Evolutionary conservation across 2,888 invertebrate species (phyloP), one percentile per base, ranked within the genome.

Genomic region (Ennomos erosarius): DNA sequence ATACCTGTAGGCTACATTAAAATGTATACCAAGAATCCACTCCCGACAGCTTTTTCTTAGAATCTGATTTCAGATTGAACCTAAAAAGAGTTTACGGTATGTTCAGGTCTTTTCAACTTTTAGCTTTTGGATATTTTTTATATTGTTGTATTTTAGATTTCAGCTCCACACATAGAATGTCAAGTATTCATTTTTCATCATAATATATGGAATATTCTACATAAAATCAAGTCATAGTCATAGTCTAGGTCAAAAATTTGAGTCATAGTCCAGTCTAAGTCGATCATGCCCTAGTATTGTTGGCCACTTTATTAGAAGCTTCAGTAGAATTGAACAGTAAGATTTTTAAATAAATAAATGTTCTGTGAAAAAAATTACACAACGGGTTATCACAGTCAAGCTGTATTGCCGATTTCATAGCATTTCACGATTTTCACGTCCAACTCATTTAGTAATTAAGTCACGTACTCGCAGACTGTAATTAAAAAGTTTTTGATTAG

Each of bases 401-500:
- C 44, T 44, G 10, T 33, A 10, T n/a, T 9, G n/a, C 26, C 1
- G n/a, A 10, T 13, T 11, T 46, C 46, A 36, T 2, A 45, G 45
- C 26, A n/a, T n/a, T n/a, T n/a, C n/a, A n/a, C n/a, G 26, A 1
- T 6, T 46, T 56, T 46, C 37, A 44, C 37, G 49, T 54, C 53
- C 48, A 38, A 36, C 35, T 53, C 49, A 34, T 38, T 39, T 45
- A 47, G 53, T 58, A 39, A 44, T 40, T 51, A 51, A 45, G 16
- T 9, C 39, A 50, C 3, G 33, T 44, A 10, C 34, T 12, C 26
- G 39, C 39, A 26, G 26, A 38, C 40, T 36, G 48, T 59, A 53
- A 59, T 59, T 59, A 53, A 49, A 53, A 59, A 59, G 44, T 59
- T 47, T 48, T 38, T 8, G 53, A 58, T 58, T 58, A 58, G 52